phyloP scores from a whole-genome alignment of 1,140 invertebrate genomes.

The Magallana gigas region DNA sequence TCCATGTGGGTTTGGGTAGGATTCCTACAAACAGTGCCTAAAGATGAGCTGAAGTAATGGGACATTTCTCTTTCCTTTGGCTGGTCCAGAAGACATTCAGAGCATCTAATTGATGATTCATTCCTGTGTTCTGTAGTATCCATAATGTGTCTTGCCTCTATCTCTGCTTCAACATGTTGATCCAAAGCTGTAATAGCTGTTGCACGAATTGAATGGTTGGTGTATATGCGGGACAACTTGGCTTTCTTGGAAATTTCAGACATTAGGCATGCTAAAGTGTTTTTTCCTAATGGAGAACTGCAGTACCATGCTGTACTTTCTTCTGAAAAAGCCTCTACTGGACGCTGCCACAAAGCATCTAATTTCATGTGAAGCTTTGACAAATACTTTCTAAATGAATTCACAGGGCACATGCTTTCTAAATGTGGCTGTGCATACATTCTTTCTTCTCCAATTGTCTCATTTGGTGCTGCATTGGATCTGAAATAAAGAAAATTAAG shows the following conservation, averaged over 20 bases:
- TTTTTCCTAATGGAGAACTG: no score
- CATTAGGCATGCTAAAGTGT: no score
- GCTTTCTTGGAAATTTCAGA: no score
- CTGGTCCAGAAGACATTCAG: no score
- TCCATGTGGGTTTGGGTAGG: no score
- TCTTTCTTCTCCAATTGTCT: no score
- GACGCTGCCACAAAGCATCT: conserved; percentile 28
- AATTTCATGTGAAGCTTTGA: not conserved
- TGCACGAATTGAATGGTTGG: conserved; percentile 46
- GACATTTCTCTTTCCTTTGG: no score
- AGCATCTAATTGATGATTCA: no score
- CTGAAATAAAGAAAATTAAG: not conserved
- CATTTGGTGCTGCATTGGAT: not conserved
- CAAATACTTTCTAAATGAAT: not conserved
- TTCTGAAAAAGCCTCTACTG: not conserved
- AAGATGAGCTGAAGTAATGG: no score
- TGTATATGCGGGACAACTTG: conserved; percentile 29
- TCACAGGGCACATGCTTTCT: not conserved
- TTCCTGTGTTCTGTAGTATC: conserved; percentile 32
- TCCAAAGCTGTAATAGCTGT: conserved; percentile 44
- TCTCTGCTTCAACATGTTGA: not conserved
- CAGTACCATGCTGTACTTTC: no score
- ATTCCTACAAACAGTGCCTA: no score
- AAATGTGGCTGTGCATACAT: no score
- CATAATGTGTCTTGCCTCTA: conserved; percentile 50